Base-by-base conservation (phyloP, 2,113 vertebrate genomes). In the Planiliza haematocheilus region DNA sequence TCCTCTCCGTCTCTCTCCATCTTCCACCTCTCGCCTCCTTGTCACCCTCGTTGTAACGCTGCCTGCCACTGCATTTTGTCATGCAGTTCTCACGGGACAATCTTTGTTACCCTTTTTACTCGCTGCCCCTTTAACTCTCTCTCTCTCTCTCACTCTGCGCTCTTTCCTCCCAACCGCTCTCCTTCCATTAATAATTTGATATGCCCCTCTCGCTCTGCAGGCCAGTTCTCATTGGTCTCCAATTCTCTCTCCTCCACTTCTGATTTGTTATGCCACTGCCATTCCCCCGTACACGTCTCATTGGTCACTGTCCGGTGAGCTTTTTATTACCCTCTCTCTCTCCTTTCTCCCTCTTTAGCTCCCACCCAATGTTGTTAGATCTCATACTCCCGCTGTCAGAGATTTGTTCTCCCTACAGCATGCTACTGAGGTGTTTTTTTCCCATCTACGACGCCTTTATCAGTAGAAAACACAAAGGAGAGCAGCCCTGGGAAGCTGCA, bases 271-370 rank as follows among this genome's bases (percentile, higher is more conserved):
- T 84, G 63, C 88, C 39, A n/a, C 74, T 74, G 66, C 74, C 82
- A 69, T 79, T 61, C 78, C 70, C 71, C 21, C 9, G 8, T 43
- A 67, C 77, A 74, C 21, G n/a, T 86, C 82, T 88, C 91, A 86
- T 88, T 87, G 88, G 85, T 89, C 85, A 87, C 77, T 86, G 88
- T 88, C 77, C 50, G n/a, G 62, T 87, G 85, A 85, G 83, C 81
- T 88, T 87, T 91, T 82, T 67, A 79, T 86, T 85, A 83, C 70
- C 59, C 66, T 57, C 39, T 55, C 74, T 50, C 46, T n/a, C 51
- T 34, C 48, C 46, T 52, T n/a, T 50, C 62, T 60, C 55, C 38
- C 21, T 38, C 21, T 50, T 42, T n/a, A n/a, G 39, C 39, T 21
- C 57, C 52, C 13, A 43, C 41, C 20, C 24, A 16, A 1, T 72